Evolutionary conservation across 2,797 vertebrate genomes (phyloP).

Genomic region (Ptychobarbus kaznakovi): DNA sequence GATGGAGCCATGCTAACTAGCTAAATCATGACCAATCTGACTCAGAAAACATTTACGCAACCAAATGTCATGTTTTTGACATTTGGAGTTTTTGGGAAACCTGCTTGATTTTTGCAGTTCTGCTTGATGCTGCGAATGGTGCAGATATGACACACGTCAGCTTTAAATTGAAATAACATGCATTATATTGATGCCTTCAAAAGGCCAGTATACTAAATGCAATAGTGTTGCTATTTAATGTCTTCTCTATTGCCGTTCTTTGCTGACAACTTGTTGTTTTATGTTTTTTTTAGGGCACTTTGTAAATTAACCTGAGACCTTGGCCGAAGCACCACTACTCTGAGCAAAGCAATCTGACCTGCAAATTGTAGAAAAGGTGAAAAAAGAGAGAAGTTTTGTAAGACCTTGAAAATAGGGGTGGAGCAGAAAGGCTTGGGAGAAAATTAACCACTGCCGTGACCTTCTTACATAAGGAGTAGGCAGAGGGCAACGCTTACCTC

Average conservation of each 20-base stretch:
- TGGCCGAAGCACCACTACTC: background rate
- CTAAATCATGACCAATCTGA: background rate
- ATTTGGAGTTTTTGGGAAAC: background rate
- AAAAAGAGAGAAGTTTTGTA: slow-evolving; percentile 25
- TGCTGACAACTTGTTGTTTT: background rate
- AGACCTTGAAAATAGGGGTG: slow-evolving; percentile 15
- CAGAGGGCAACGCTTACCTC: slow-evolving; percentile 4
- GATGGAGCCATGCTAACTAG: background rate
- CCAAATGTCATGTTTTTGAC: background rate
- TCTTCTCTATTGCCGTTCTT: background rate
- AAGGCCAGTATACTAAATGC: background rate
- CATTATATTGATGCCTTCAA: background rate
- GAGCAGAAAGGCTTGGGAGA: slow-evolving; percentile 11
- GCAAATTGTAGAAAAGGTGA: slow-evolving; percentile 15
- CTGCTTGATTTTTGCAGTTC: background rate
- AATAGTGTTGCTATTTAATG: background rate
- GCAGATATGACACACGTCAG: background rate
- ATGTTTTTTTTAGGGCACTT: background rate
- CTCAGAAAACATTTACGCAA: background rate
- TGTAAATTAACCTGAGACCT: slow-evolving; percentile 13
- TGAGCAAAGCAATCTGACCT: slow-evolving; percentile 36
- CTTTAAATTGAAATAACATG: background rate
- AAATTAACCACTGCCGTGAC: slow-evolving; percentile 23
- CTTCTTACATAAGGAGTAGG: slow-evolving; percentile 42
- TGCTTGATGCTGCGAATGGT: background rate